These are phyloP conservation scores for Gnathonemus longibarbis DNA, from an alignment of 2,113 vertebrate species.

Conservation along the genomic window DNA sequence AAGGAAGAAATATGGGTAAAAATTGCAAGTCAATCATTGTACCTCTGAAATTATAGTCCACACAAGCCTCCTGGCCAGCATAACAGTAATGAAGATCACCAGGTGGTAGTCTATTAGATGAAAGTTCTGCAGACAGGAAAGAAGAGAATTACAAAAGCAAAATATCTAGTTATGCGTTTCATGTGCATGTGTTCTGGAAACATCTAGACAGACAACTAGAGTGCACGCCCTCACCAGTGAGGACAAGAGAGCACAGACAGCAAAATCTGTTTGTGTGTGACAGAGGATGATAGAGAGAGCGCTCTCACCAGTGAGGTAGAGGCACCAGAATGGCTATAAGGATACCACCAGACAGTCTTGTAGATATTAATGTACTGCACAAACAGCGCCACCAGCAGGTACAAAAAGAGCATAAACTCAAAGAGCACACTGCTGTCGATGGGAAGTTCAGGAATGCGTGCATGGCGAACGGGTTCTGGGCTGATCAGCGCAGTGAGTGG, in stretches of 20 bases:
- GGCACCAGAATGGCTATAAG: constrained; percentile 88
- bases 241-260: background rate
- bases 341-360: constrained; percentile 98
- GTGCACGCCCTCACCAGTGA: background rate
- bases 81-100: constrained; percentile 93
- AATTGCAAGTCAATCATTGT: constrained; percentile 11
- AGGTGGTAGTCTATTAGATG: constrained; percentile 96
- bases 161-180: background rate
- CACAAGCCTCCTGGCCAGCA: constrained; percentile 91
- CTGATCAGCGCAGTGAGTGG: constrained; percentile 89
- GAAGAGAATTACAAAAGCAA: background rate
- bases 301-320: constrained; percentile 85
- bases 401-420: constrained; percentile 92
- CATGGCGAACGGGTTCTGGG: constrained; percentile 91
- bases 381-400: constrained; percentile 89
- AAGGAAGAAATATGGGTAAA: background rate
- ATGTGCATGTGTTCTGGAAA: background rate
- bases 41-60: constrained; percentile 97
- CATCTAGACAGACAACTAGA: background rate
- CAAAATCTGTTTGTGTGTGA: background rate
- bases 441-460: constrained; percentile 86
- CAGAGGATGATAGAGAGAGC: background rate
- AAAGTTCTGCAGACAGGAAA: constrained; percentile 77
- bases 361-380: constrained; percentile 99
- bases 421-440: constrained; percentile 88